phyloP scores from a whole-genome alignment of 2,113 vertebrate genomes.

The Limnothrissa miodon region DNA sequence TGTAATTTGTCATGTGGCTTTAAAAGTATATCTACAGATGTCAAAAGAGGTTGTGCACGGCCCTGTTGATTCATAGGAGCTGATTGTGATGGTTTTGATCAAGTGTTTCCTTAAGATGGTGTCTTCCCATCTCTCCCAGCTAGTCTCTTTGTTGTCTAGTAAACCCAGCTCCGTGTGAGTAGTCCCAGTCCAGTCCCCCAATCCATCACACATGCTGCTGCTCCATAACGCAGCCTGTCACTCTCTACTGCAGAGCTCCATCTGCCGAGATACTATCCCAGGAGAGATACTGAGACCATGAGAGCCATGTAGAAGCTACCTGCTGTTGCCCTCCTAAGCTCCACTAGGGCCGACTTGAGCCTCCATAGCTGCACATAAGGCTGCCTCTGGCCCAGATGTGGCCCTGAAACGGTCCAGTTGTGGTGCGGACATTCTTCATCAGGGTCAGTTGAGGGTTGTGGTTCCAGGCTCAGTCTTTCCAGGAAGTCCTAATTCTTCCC shows the following conservation, averaged over 20 bases:
- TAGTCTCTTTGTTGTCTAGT: not conserved
- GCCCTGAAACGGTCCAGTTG: no score
- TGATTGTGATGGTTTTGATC: not conserved
- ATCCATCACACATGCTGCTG: not conserved
- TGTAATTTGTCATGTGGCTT: no score
- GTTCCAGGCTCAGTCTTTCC: not conserved
- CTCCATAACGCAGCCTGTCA: not conserved
- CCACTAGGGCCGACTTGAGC: not conserved
- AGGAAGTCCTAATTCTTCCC: not conserved
- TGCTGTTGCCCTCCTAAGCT: not conserved
- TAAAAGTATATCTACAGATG: not conserved
- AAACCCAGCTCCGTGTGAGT: not conserved
- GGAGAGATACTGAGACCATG: not conserved
- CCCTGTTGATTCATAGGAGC: no score
- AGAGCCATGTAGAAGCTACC: not conserved
- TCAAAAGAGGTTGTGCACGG: not conserved
- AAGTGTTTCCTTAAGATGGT: not conserved
- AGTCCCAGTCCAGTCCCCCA: not conserved
- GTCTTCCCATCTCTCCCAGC: no score
- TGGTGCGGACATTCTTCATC: not conserved
- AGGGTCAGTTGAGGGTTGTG: not conserved
- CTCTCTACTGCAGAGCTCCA: not conserved
- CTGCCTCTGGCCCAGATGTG: no score
- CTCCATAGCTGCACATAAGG: not conserved
- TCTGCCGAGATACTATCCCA: not conserved